phyloP scores from a whole-genome alignment of 2,113 vertebrate species.

The Gymnorhina tibicen region DNA sequence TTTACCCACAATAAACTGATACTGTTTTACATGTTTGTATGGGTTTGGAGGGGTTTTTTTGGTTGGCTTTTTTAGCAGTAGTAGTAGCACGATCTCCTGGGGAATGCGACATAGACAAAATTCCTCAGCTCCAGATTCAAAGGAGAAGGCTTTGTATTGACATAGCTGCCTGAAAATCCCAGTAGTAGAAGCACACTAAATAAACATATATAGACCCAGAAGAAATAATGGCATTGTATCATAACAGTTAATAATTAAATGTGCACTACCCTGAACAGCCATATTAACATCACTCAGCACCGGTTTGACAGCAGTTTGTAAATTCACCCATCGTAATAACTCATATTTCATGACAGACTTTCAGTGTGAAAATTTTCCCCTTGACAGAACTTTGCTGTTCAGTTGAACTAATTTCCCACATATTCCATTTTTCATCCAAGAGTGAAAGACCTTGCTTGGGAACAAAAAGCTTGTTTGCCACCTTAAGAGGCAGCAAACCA shows the following conservation, averaged over 20 bases:
- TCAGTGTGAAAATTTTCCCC: background rate
- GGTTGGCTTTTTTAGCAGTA: background rate
- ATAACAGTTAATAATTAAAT: conserved; percentile 20
- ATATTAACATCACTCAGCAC: background rate
- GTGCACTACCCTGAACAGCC: background rate
- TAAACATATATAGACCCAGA: background rate
- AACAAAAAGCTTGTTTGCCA: background rate
- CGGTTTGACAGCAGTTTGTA: conserved; percentile 6
- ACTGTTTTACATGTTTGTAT: background rate
- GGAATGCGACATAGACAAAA: background rate
- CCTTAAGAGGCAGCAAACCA: background rate
- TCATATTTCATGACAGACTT: conserved; percentile 1
- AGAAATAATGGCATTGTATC: background rate
- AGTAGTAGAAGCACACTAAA: background rate
- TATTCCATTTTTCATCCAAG: background rate
- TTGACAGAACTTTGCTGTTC: background rate
- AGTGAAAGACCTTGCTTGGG: background rate
- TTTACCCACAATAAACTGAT: background rate
- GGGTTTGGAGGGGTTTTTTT: background rate
- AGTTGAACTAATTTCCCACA: background rate
- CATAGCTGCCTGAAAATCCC: background rate
- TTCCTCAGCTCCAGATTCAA: background rate
- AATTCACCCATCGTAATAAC: background rate
- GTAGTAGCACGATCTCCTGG: background rate
- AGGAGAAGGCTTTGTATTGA: background rate